Evolutionary conservation across 2,888 invertebrate species (phyloP).

Genomic region (Augochlorella aurata): DNA sequence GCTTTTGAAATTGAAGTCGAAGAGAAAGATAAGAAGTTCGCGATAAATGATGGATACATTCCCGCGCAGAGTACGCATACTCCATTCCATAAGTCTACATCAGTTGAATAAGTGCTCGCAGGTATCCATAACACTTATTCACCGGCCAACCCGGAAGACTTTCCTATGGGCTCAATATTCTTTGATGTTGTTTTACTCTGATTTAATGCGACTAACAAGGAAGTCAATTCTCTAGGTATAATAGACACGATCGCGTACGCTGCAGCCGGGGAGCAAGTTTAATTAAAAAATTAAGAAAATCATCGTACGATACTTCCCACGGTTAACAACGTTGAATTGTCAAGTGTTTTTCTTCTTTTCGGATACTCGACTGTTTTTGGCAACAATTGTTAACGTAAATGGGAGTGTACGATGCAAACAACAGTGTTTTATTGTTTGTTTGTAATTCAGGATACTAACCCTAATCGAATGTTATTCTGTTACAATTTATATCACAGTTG

Average conservation of each 20-base stretch:
- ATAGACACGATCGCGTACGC: background rate
- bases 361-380: background rate
- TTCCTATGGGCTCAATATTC: slow-evolving; percentile 23
- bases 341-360: background rate
- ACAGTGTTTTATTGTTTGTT: background rate
- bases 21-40: background rate
- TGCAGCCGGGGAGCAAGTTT: background rate
- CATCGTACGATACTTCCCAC: background rate
- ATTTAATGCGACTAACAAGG: slow-evolving; percentile 12
- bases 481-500: background rate
- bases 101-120: slow-evolving; percentile 16
- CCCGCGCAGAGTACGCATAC: background rate
- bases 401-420: background rate
- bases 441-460: background rate
- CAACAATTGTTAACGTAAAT: too few relatives aligned
- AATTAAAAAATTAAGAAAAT: background rate
- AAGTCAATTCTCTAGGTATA: slow-evolving; percentile 15
- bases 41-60: background rate
- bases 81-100: background rate
- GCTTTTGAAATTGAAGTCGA: background rate
- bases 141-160: slow-evolving; percentile 50
- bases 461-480: background rate
- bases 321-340: background rate
- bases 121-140: slow-evolving; percentile 28
- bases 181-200: slow-evolving; percentile 24